These are phyloP conservation scores for Tigriopus japonicus DNA, from an alignment of 1,140 invertebrate genomes.

Conservation along the genomic window DNA sequence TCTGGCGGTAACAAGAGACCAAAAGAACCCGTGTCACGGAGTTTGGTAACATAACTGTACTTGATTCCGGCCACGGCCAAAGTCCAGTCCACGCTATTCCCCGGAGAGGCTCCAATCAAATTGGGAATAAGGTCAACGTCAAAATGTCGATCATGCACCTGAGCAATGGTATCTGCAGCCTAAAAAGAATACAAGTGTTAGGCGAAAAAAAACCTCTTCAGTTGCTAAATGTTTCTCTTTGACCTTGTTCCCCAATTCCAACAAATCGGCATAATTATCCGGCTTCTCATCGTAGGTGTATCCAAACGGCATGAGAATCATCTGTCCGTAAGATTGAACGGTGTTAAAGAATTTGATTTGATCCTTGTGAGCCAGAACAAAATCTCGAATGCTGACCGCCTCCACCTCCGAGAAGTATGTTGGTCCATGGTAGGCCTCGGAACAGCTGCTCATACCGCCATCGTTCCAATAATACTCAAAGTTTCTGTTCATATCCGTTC, in stretches of 20 bases:
- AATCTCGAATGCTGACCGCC: slow-evolving; percentile 37
- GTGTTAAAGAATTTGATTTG: slow-evolving; percentile 46
- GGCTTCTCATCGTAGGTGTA: slow-evolving; percentile 19
- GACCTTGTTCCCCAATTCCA: slow-evolving; percentile 29
- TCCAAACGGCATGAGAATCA: slow-evolving; percentile 64
- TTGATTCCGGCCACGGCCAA: slow-evolving; percentile 32
- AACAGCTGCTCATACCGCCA: slow-evolving; percentile 63
- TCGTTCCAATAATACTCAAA: slow-evolving; percentile 54
- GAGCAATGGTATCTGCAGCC: background rate
- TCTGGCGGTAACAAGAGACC: slow-evolving; percentile 49
- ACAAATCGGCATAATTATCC: slow-evolving; percentile 38
- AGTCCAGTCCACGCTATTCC: slow-evolving; percentile 36
- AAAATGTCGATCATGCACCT: slow-evolving; percentile 46
- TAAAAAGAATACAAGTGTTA: too few species aligned
- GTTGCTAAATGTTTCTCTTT: too few species aligned
- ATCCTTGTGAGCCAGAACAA: slow-evolving; percentile 17
- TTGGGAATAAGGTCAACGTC: slow-evolving; percentile 51
- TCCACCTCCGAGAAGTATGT: slow-evolving; percentile 79
- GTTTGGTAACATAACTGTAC: slow-evolving; percentile 33
- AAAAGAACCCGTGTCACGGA: slow-evolving; percentile 61
- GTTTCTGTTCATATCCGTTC: slow-evolving; percentile 62
- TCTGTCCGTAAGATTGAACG: slow-evolving; percentile 72
- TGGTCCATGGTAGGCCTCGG: slow-evolving; percentile 71
- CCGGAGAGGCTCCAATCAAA: slow-evolving; percentile 50
- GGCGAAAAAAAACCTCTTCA: too few species aligned